Percentiles rank a stretch among this genome's conserved stretches.
phyloP scores from a whole-genome alignment of 1,140 invertebrate genomes.

The Trichogramma pretiosum region DNA sequence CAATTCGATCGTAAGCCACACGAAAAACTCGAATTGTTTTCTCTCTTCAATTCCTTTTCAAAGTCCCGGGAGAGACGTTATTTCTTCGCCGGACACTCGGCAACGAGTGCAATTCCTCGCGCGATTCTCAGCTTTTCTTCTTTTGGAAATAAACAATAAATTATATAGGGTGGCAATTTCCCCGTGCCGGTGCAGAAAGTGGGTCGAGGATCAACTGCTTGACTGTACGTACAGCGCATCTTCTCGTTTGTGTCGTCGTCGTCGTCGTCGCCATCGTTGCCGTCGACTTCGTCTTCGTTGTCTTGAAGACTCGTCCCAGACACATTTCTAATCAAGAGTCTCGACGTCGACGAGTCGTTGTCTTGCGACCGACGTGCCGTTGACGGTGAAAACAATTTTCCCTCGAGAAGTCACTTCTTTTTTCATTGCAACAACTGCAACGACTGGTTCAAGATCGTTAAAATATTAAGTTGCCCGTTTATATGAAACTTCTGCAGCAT shows the following conservation, averaged over 20 bases:
- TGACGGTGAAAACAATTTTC: too few relatives aligned
- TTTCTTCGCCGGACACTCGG: neutral
- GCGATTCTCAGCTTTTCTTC: slow-evolving; percentile 2
- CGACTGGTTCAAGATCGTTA: neutral
- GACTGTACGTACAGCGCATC: too few relatives aligned
- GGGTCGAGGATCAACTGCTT: slow-evolving; percentile 3
- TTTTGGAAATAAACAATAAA: slow-evolving; percentile 11
- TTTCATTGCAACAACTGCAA: too few relatives aligned
- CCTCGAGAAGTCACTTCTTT: too few relatives aligned
- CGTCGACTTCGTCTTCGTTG: neutral
- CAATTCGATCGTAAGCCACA: too few relatives aligned
- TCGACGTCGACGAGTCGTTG: too few relatives aligned
- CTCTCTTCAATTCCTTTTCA: slow-evolving; percentile 4
- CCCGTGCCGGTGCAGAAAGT: neutral
- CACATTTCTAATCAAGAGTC: too few relatives aligned
- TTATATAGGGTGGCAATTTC: neutral
- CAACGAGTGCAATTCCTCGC: slow-evolving; percentile 2
- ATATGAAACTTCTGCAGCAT: too few relatives aligned
- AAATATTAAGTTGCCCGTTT: slow-evolving; percentile 4
- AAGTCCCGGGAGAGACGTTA: slow-evolving; percentile 3
- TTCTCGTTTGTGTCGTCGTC: too few relatives aligned
- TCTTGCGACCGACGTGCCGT: too few relatives aligned
- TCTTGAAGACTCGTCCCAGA: too few relatives aligned
- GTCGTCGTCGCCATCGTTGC: too few relatives aligned
- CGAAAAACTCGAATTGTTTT: slow-evolving; percentile 10